These are phyloP conservation scores for Drosophila lowei DNA, from an alignment of 1,140 invertebrate genomes.

Conservation along the genomic window DNA sequence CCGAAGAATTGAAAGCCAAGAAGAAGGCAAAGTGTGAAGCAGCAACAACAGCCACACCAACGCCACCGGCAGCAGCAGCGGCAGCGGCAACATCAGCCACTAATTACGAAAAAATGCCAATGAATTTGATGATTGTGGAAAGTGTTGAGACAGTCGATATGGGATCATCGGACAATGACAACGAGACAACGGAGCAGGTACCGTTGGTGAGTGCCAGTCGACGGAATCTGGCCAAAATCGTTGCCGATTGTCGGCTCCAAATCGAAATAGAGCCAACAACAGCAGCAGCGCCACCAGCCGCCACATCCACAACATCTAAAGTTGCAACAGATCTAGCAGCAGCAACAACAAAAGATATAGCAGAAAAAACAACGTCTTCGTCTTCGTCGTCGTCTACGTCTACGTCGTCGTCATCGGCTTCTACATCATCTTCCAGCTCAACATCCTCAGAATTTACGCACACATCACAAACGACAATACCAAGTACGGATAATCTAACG, in stretches of 20 bases:
- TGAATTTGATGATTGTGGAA: slow-evolving; percentile 73
- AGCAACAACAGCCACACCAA: slow-evolving; percentile 15
- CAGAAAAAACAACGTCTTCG: slow-evolving; percentile 44
- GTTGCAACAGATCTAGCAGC: slow-evolving; percentile 29
- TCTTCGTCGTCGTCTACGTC: slow-evolving; percentile 38
- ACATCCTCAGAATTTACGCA: slow-evolving; percentile 74
- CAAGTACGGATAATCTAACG: slow-evolving; percentile 78
- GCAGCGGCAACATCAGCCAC: slow-evolving; percentile 19
- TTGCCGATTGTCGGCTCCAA: slow-evolving; percentile 76
- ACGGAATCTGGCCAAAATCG: slow-evolving; percentile 74
- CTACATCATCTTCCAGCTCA: slow-evolving; percentile 50
- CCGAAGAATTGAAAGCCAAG: slow-evolving; percentile 73
- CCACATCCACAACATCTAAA: slow-evolving; percentile 17
- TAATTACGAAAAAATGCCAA: slow-evolving; percentile 76
- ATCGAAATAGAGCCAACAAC: slow-evolving; percentile 57
- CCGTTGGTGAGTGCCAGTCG: slow-evolving; percentile 66
- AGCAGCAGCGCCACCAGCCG: slow-evolving; percentile 5
- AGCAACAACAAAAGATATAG: slow-evolving; percentile 28
- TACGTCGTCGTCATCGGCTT: slow-evolving; percentile 38
- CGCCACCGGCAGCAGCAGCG: slow-evolving; percentile 5
- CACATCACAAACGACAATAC: slow-evolving; percentile 75
- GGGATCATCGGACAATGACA: slow-evolving; percentile 61
- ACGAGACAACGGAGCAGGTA: slow-evolving; percentile 70
- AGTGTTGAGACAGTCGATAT: slow-evolving; percentile 58
- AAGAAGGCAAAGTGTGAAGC: slow-evolving; percentile 74